Base-by-base conservation (phyloP, 2,797 vertebrate genomes). In the Catharus ustulatus region DNA sequence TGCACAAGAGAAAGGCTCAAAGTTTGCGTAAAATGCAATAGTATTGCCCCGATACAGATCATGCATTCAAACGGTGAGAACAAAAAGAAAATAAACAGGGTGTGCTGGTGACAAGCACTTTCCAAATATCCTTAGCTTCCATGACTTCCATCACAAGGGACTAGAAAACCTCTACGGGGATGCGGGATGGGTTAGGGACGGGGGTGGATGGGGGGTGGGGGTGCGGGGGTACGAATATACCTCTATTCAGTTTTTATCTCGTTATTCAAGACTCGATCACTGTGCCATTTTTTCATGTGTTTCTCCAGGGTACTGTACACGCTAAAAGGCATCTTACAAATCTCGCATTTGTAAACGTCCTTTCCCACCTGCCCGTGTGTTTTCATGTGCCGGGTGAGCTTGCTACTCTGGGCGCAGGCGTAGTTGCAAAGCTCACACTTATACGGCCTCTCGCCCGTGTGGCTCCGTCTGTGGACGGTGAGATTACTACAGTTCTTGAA, bases 221-320 rank as follows among this genome's bases (percentile, higher is more conserved):
- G 87, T 90, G 91, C 96, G 48, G 87, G 91, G 91, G 96, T 95
- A 97, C 98, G 98, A 98, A 98, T 98, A 98, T 98, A 98, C 98
- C 98, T 98, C 98, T 99, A 99, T 98, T 99, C 99, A 98, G 99
- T 99, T 99, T 99, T 99, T 98, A 99, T 99, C 98, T 99, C 99
- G 98, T 98, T 99, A 98, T 98, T 99, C 99, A 99, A 99, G 97
- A 99, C 98, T 98, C 99, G 99, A 98, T 99, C 99, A 98, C 99
- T 99, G 99, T 99, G 99, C 99, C 99, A 99, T 99, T 99, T 99
- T 99, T 99, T 99, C 99, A 99, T 99, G 99, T 99, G 99, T 99
- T 99, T 99, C 99, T 99, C 99, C 99, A 99, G 99, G 98, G 99
- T 99, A 98, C 99, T 99, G 98, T 99, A 99, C 98, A 99, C 99